A percentile compares a stretch with the other conserved stretches of the same genome.
phyloP scores from a whole-genome alignment of 2,888 invertebrate genomes.

The Therioaphis trifolii region DNA sequence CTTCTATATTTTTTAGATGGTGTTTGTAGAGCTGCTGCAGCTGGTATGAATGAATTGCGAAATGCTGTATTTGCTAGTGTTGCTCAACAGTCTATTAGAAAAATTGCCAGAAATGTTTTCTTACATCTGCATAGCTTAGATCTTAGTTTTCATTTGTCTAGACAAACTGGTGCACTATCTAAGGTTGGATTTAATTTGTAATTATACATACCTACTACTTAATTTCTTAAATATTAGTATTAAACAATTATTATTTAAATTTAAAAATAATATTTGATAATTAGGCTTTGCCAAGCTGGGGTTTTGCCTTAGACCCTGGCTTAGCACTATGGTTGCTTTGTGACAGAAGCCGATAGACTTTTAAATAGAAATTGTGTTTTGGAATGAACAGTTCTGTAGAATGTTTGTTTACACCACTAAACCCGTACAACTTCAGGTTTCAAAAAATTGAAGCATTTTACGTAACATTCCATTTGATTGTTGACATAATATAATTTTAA shows the following conservation, averaged over 20 bases:
- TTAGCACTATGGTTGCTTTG: no score
- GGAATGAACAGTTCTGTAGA: no score
- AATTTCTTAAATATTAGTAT: not conserved
- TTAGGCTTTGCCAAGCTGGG: no score
- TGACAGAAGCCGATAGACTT: no score
- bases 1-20: slow-evolving; percentile 79
- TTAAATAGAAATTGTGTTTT: no score
- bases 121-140: slow-evolving; percentile 94
- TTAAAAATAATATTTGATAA: not conserved
- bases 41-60: slow-evolving; percentile 93
- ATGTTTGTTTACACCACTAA: no score
- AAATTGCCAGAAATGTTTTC: slow-evolving; percentile 95
- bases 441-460: no score
- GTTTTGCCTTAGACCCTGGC: no score
- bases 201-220: not conserved
- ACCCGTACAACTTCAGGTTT: no score
- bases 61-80: slow-evolving; percentile 98
- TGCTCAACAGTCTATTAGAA: slow-evolving; percentile 95
- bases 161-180: slow-evolving; percentile 95
- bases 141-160: slow-evolving; percentile 89
- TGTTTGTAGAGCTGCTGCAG: slow-evolving; percentile 87
- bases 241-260: not conserved
- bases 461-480: no score
- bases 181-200: slow-evolving; percentile 73
- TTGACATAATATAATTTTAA: no score